Base-by-base conservation (phyloP, 1,140 invertebrate genomes). In the Hylaeus volcanicus region DNA sequence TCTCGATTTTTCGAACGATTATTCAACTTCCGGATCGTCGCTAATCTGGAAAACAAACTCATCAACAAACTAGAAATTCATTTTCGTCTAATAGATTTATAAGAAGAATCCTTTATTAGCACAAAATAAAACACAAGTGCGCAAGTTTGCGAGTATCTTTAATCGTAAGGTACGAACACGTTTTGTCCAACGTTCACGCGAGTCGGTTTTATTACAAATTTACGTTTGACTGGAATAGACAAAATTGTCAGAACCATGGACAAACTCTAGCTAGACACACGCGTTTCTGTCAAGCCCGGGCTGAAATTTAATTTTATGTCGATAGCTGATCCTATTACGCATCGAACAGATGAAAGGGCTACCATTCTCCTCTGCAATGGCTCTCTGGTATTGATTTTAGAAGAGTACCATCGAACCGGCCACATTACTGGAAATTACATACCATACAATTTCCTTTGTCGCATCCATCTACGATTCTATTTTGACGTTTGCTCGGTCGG, bases 341-440 rank as follows among this genome's bases (percentile, higher is more conserved):
- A 48, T 26, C 39, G 11, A 0, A 0, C n/a, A n/a, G n/a, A 53
- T 68, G 63, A 80, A 66, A 68, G 45, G n/a, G 6, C 45, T 6
- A 26, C 9, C n/a, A 5, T 48, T 39, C 48, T 37, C 3, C 15
- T 1, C 41, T 26, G 75, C 79, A 75, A 80, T 75, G 14, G 39
- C 12, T 6, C n/a, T 2, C 4, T 12, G 41, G 37, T 69, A 80
- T 75, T 55, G 73, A 75, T 75, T 75, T 43, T 45, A 55, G 51
- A 69, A 53, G 48, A 26, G 37, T 65, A 53, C 55, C 68, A 64
- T 72, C 68, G 60, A 72, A n/a, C 51, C 11, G n/a, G 37, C 45
- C 11, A 15, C 58, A 72, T 84, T 76, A 75, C 84, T 68, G 72
- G 56, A 58, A 81, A 84, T 65, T 72, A 71, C 66, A 51, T 81